Conservation (phyloP, 2,888 invertebrate genomes). For the Euplexia lucipara region DNA sequence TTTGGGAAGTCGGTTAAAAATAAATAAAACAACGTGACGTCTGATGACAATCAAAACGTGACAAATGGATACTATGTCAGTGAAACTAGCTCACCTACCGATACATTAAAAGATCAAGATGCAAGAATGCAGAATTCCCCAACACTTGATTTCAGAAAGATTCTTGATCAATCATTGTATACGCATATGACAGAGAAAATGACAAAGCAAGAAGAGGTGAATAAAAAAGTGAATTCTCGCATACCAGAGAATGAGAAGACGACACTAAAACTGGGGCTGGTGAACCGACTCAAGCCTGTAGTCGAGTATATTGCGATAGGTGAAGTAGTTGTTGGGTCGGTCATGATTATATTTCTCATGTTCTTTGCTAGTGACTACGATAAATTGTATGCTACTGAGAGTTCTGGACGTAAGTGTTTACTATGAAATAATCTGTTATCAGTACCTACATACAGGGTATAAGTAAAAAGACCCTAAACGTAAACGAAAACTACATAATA, state of each 20-base stretch:
- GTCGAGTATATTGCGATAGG: conserved; percentile 42
- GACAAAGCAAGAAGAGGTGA: not conserved
- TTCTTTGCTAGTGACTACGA: conserved; percentile 47
- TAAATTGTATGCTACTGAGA: conserved; percentile 51
- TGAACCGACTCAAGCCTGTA: conserved; percentile 42
- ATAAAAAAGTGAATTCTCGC: not conserved
- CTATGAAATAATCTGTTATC: too few species aligned
- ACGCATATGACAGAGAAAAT: conserved; percentile 38
- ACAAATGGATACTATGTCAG: too few species aligned
- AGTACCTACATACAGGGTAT: too few species aligned
- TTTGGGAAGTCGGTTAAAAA: too few species aligned
- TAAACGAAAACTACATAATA: too few species aligned
- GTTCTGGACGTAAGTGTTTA: conserved; percentile 47
- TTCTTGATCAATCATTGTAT: conserved; percentile 51
- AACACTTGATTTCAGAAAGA: conserved; percentile 46
- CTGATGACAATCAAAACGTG: too few species aligned
- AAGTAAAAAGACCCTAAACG: too few species aligned
- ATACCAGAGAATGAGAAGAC: not conserved
- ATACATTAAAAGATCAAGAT: too few species aligned
- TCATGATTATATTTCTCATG: conserved; percentile 18
- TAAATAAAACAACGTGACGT: too few species aligned
- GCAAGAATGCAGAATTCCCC: conserved; percentile 49
- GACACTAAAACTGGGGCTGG: conserved; percentile 24
- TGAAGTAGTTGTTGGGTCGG: conserved; percentile 48
- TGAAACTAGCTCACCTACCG: not conserved